A percentile compares a stretch with the other conserved stretches of the same genome.
Conservation (phyloP, 2,113 vertebrate genomes). For the Ivindomyrus marchei region DNA sequence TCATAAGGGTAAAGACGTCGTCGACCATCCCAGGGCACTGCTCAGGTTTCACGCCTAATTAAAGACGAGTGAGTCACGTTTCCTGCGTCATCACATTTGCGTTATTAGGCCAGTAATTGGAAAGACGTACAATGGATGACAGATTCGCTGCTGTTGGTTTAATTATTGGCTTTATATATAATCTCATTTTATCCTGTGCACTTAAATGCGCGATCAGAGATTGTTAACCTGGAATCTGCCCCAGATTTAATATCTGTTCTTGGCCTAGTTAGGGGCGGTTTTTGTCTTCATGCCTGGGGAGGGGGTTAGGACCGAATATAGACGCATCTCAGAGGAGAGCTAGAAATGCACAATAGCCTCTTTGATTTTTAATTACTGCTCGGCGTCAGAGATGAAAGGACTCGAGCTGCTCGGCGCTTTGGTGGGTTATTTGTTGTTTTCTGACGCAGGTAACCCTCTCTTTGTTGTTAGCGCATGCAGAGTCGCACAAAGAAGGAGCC, state of each 20-base stretch:
- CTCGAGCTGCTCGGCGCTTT: neutral
- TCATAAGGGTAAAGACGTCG: neutral
- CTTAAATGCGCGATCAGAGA: neutral
- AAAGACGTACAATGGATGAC: neutral
- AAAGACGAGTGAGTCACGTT: neutral
- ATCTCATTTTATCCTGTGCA: neutral
- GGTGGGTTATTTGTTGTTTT: neutral
- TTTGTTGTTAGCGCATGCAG: neutral
- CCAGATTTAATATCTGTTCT: conserved; percentile 4
- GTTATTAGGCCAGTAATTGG: neutral
- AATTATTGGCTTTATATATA: neutral
- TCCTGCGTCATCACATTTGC: neutral
- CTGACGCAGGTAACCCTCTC: neutral
- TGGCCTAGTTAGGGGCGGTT: neutral
- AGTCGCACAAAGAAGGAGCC: neutral
- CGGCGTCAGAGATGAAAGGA: neutral
- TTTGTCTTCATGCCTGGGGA: neutral
- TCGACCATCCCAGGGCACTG: neutral
- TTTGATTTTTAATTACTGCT: conserved; percentile 5
- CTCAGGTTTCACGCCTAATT: neutral
- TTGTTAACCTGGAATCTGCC: neutral
- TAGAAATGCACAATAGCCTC: neutral
- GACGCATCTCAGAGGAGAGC: neutral
- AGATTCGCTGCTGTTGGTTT: neutral
- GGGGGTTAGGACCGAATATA: neutral